Conservation (phyloP, 2,888 invertebrate species). For the Ectemnius cavifrons region DNA sequence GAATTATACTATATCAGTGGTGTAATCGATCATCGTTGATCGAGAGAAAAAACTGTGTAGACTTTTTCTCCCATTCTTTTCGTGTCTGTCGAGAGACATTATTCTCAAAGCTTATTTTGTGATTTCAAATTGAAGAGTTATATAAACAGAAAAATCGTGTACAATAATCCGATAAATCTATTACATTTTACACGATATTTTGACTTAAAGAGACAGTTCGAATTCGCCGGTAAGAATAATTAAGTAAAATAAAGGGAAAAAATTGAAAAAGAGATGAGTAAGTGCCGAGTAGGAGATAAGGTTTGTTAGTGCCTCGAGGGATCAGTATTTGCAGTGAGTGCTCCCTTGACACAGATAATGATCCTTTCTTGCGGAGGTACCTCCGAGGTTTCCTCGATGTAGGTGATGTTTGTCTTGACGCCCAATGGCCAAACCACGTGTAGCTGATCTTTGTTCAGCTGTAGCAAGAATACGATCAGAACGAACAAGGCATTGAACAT, state of each 20-base stretch:
- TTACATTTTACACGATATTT: no score
- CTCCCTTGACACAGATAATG: slow-evolving; percentile 19
- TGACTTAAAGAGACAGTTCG: no score
- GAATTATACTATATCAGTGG: no score
- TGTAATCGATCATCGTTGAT: no score
- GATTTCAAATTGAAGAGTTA: no score
- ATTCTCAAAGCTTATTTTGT: no score
- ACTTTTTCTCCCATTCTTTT: no score
- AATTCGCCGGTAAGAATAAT: no score
- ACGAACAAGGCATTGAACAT: slow-evolving; percentile 99
- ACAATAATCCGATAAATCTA: no score
- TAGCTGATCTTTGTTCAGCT: slow-evolving; percentile 98
- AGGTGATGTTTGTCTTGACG: slow-evolving; percentile 96
- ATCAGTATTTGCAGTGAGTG: slow-evolving; percentile 40
- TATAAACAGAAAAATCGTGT: no score
- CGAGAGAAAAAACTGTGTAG: no score
- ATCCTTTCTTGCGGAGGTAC: slow-evolving; percentile 78
- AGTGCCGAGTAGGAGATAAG: slow-evolving; percentile 37
- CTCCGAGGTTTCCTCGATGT: slow-evolving; percentile 95
- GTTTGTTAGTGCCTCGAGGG: slow-evolving; percentile 49
- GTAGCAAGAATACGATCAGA: slow-evolving; percentile 98
- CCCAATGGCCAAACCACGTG: slow-evolving; percentile 98
- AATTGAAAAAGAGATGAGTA: not conserved
- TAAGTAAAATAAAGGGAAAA: not conserved
- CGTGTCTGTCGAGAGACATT: no score